Percentiles rank a stretch among this genome's conserved stretches.
Conservation (phyloP, 2,888 invertebrate genomes). For the Zelleria hepariella region DNA sequence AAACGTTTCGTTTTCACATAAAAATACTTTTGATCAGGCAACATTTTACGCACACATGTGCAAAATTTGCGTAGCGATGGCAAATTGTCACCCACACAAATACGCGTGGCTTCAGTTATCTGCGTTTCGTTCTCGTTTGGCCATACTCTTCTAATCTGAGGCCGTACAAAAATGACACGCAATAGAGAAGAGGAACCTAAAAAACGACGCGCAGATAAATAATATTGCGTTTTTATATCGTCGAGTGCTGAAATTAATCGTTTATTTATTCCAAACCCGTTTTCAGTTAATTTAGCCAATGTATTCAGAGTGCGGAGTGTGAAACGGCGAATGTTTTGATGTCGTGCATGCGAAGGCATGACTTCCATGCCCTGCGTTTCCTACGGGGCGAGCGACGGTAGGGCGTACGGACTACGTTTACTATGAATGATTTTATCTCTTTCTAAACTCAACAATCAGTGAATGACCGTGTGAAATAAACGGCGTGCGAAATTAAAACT, state of each 20-base stretch:
- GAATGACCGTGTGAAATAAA: constrained; percentile 68
- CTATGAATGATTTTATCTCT: constrained; percentile 73
- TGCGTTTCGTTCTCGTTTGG: not conserved
- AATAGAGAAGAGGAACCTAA: constrained; percentile 62
- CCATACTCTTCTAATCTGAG: not conserved
- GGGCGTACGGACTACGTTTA: constrained; percentile 69
- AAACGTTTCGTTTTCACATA: not conserved
- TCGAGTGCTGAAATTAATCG: constrained; percentile 23
- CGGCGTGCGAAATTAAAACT: constrained; percentile 54
- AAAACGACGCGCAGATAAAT: constrained; percentile 62
- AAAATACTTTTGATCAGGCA: not conserved
- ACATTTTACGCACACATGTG: constrained; percentile 19
- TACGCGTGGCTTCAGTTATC: not conserved
- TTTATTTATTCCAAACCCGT: not conserved
- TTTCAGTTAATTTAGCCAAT: constrained; percentile 23
- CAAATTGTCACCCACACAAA: not conserved
- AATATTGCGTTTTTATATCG: constrained; percentile 9
- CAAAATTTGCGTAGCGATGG: constrained; percentile 9
- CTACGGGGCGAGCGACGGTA: constrained; percentile 37
- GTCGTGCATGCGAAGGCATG: constrained; percentile 58
- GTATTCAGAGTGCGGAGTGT: constrained; percentile 33
- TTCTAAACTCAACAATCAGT: constrained; percentile 69
- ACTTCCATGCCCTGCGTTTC: constrained; percentile 70
- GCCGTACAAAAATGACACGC: constrained; percentile 69
- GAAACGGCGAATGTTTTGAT: constrained; percentile 60